phyloP scores from a whole-genome alignment of 2,888 invertebrate genomes.

The Trisateles emortualis region DNA sequence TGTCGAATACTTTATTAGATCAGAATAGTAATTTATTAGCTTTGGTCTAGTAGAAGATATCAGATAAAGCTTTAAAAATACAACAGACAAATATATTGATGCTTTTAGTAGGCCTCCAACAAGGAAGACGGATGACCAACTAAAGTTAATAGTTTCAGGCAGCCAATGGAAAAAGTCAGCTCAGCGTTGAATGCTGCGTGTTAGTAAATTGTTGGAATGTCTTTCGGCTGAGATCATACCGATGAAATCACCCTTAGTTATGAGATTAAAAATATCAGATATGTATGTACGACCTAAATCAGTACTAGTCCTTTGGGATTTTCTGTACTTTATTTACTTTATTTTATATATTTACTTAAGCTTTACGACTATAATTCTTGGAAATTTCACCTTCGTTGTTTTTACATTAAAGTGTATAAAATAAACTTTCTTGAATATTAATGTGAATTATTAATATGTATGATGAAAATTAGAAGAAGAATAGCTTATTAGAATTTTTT shows the following conservation, averaged over 20 bases:
- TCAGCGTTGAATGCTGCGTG: too few relatives aligned
- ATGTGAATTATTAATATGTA: too few relatives aligned
- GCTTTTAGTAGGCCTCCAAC: too few relatives aligned
- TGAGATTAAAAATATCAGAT: background rate
- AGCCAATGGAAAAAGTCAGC: too few relatives aligned
- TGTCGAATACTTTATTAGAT: slow-evolving; percentile 45
- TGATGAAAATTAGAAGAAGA: slow-evolving; percentile 7
- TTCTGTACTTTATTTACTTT: background rate
- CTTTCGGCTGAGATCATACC: too few relatives aligned
- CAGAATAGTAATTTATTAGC: slow-evolving; percentile 30
- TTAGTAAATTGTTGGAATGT: too few relatives aligned
- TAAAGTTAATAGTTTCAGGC: too few relatives aligned
- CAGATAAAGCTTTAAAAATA: too few relatives aligned
- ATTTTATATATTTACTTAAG: slow-evolving; percentile 7
- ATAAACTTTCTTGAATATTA: slow-evolving; percentile 1
- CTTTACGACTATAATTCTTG: background rate
- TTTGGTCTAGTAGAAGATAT: background rate
- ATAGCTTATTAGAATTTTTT: slow-evolving; percentile 22
- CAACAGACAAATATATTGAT: too few relatives aligned
- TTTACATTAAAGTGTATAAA: slow-evolving; percentile 3
- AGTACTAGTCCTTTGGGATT: background rate
- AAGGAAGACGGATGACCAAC: too few relatives aligned
- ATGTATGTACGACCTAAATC: background rate
- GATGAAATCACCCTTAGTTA: background rate
- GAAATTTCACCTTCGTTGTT: background rate